Percentiles rank a stretch among this genome's conserved stretches.
phyloP scores from a whole-genome alignment of 2,113 vertebrate species.

The Rhinoptilus africanus region DNA sequence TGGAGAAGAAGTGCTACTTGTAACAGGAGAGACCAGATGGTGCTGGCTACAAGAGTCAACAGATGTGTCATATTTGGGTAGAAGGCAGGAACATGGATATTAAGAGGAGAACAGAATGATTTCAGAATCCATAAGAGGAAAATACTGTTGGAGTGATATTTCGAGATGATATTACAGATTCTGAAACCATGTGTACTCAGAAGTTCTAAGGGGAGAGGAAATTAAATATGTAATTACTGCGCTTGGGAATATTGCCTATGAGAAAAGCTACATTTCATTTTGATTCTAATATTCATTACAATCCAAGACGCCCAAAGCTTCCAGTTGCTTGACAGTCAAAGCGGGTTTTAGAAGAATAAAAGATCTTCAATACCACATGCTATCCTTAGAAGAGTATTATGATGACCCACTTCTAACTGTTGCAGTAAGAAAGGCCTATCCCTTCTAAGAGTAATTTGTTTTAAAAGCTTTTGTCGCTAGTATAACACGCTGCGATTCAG shows the following conservation, averaged over 20 bases:
- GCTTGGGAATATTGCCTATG: background rate
- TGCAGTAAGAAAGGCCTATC: background rate
- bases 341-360: background rate
- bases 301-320: background rate
- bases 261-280: conserved; percentile 16
- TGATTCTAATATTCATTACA: background rate
- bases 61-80: background rate
- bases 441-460: background rate
- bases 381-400: background rate
- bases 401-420: background rate
- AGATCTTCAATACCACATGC: background rate
- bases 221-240: conserved; percentile 1
- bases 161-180: background rate
- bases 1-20: background rate
- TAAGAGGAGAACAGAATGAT: background rate
- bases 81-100: background rate
- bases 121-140: background rate
- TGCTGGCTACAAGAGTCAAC: background rate
- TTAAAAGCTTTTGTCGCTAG: background rate
- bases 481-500: background rate
- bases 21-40: background rate
- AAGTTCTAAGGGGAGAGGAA: background rate
- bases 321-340: background rate
- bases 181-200: background rate
- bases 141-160: background rate